phyloP scores from a whole-genome alignment of 2,113 vertebrate genomes.

The Mellivora capensis region DNA sequence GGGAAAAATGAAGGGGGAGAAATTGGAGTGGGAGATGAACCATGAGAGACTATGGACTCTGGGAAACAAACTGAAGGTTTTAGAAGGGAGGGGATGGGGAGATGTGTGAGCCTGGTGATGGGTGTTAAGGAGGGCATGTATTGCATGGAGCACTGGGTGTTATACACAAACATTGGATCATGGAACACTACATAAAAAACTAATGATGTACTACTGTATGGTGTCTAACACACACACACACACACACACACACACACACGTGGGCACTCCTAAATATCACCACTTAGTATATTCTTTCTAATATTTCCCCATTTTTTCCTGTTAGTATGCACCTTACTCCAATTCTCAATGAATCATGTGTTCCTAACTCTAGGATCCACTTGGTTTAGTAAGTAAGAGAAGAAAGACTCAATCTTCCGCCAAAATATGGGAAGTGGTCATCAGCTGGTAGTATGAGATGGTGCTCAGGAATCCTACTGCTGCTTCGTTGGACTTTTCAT shows the following conservation, averaged over 20 bases:
- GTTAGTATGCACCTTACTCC: neutral
- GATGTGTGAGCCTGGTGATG: too few species aligned
- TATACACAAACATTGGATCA: too few species aligned
- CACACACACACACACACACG: neutral
- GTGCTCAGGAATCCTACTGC: neutral
- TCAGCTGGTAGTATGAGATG: neutral
- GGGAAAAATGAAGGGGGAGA: too few species aligned
- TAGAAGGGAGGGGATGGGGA: too few species aligned
- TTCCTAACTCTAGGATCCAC: neutral
- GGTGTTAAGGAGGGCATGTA: too few species aligned
- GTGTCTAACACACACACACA: too few species aligned
- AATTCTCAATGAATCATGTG: neutral
- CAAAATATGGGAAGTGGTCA: neutral
- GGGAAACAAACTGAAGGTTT: too few species aligned
- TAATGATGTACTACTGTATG: too few species aligned
- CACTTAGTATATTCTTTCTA: neutral
- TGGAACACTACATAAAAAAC: too few species aligned
- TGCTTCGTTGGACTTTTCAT: neutral
- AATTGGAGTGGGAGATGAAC: too few species aligned
- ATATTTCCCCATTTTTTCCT: neutral
- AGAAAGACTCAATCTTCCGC: conserved; percentile 1
- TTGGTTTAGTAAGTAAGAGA: neutral
- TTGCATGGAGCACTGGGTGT: too few species aligned
- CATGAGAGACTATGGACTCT: too few species aligned
- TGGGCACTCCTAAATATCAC: neutral